phyloP scores from a whole-genome alignment of 2,888 invertebrate species.

The Pristionchus exspectatus region DNA sequence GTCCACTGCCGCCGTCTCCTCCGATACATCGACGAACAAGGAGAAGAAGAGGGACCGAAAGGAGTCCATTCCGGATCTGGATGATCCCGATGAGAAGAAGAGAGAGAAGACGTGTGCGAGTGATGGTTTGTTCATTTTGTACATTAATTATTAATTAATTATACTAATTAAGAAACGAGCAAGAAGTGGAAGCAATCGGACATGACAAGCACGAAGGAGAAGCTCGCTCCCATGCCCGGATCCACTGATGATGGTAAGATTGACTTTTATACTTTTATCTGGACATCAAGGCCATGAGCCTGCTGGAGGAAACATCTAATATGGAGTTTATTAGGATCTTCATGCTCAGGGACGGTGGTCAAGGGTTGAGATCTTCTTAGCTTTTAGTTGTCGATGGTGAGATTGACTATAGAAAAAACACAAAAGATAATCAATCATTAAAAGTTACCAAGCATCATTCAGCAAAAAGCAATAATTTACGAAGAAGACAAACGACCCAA shows the following conservation, averaged over 20 bases:
- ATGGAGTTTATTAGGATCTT: too few relatives aligned
- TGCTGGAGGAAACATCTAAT: too few relatives aligned
- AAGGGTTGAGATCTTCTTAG: too few relatives aligned
- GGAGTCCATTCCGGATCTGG: background rate
- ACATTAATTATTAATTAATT: background rate
- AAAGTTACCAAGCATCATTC: background rate
- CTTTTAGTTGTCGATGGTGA: too few relatives aligned
- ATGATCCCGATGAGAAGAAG: background rate
- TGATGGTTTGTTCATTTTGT: background rate
- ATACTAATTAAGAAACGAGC: background rate
- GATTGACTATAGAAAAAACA: too few relatives aligned
- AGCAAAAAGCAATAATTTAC: background rate
- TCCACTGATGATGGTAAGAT: background rate
- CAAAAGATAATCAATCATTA: too few relatives aligned
- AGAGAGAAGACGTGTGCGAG: background rate
- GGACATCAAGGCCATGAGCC: too few relatives aligned
- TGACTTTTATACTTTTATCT: too few relatives aligned
- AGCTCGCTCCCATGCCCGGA: background rate
- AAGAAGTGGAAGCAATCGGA: background rate
- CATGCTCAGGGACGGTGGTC: too few relatives aligned
- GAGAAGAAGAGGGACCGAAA: background rate
- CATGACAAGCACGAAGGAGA: constrained; percentile 3
- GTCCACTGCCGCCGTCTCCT: background rate
- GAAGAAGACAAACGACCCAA: background rate
- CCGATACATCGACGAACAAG: background rate